Conservation (phyloP, 1,140 invertebrate genomes). For the Drosophila burlai region DNA sequence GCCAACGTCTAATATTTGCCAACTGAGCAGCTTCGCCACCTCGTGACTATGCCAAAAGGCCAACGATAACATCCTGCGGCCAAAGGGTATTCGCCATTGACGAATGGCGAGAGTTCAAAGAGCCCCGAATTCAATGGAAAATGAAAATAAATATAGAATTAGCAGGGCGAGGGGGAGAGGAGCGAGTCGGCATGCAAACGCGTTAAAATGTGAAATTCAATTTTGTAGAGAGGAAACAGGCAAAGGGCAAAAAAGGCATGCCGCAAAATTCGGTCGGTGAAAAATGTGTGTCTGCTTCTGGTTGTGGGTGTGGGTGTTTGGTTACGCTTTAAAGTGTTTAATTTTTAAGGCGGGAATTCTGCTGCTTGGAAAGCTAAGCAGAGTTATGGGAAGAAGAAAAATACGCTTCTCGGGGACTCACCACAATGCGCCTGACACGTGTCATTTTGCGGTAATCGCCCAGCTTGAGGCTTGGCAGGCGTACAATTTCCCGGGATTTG, state of each 20-base stretch:
- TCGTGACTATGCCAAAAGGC: slow-evolving; percentile 1
- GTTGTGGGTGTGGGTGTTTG: slow-evolving; percentile 15
- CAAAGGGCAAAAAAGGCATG: slow-evolving; percentile 43
- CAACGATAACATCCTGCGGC: slow-evolving; percentile 30
- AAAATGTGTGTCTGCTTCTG: slow-evolving; percentile 35
- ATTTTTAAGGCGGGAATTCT: slow-evolving; percentile 32
- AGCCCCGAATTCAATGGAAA: slow-evolving; percentile 50
- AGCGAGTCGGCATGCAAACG: slow-evolving; percentile 66
- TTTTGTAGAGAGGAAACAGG: slow-evolving; percentile 30
- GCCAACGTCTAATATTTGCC: background rate
- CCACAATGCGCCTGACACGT: slow-evolving; percentile 82
- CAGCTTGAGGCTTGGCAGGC: slow-evolving; percentile 66
- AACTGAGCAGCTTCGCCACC: background rate
- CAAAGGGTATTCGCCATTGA: slow-evolving; percentile 39
- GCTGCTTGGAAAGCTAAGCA: background rate
- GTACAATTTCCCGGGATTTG: slow-evolving; percentile 48
- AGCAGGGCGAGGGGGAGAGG: slow-evolving; percentile 40
- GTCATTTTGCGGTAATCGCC: slow-evolving; percentile 80
- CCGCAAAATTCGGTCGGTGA: slow-evolving; percentile 46
- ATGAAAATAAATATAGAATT: slow-evolving; percentile 72
- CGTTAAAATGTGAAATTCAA: slow-evolving; percentile 67
- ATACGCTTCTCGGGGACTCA: slow-evolving; percentile 46
- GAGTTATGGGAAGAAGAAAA: background rate
- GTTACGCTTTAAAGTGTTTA: slow-evolving; percentile 30
- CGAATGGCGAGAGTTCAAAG: slow-evolving; percentile 61